Conservation (phyloP, 2,797 vertebrate species). For the Merluccius polli region DNA sequence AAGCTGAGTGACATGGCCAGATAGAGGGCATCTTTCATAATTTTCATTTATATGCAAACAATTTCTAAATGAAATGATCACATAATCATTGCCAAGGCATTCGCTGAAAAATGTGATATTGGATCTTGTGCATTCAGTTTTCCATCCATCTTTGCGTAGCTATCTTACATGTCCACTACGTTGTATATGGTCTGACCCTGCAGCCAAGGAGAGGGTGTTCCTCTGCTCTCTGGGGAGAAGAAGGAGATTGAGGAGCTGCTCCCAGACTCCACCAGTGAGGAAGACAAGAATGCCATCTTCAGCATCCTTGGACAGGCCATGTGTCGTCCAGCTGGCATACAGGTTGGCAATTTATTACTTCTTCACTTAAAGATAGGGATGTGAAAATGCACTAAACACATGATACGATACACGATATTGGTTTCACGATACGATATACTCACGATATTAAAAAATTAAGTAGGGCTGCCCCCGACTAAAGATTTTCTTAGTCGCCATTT, state of each 20-base stretch:
- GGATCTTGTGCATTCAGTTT: no score
- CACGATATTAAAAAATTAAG: no score
- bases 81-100: not conserved
- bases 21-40: no score
- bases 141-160: not conserved
- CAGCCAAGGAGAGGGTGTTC: conserved; percentile 96
- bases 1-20: no score
- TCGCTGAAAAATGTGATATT: not conserved
- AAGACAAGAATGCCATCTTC: conserved; percentile 91
- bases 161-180: not conserved
- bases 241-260: conserved; percentile 89
- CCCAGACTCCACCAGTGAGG: conserved; percentile 81
- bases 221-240: conserved; percentile 88
- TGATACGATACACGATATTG: no score
- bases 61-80: no score
- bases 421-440: no score
- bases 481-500: no score
- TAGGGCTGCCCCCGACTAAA: no score
- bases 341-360: conserved; percentile 61
- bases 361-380: not conserved
- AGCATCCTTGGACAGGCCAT: conserved; percentile 97
- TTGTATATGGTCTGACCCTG: not conserved
- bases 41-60: no score
- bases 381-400: no score
- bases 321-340: conserved; percentile 94